Evolutionary conservation across 2,113 vertebrate species (phyloP).

Genomic region (Hyla sarda): DNA sequence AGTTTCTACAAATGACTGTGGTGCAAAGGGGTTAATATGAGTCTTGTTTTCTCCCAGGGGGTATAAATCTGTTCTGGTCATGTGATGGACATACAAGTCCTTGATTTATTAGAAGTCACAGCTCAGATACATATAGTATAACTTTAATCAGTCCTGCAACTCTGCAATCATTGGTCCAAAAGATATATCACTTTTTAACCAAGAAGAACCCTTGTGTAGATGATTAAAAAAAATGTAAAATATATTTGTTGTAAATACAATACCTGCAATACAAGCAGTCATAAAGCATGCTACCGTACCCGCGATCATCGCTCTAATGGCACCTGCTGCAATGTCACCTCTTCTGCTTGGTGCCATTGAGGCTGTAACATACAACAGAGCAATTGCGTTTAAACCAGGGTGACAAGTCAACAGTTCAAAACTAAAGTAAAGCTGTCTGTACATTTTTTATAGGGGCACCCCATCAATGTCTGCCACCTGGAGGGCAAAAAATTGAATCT

Average conservation of each 20-base stretch:
- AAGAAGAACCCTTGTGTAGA: background rate
- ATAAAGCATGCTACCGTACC: constrained; percentile 83
- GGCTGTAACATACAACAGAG: constrained; percentile 65
- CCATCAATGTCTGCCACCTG: background rate
- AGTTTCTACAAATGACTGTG: too few relatives aligned
- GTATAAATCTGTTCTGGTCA: background rate
- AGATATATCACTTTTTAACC: background rate
- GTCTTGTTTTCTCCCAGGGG: background rate
- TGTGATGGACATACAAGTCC: background rate
- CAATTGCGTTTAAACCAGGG: background rate
- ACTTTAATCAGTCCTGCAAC: background rate
- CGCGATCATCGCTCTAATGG: constrained; percentile 80
- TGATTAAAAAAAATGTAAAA: background rate
- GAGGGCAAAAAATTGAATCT: background rate
- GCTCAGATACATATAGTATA: background rate
- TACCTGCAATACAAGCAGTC: constrained; percentile 89
- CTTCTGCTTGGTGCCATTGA: constrained; percentile 79
- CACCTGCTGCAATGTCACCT: constrained; percentile 76
- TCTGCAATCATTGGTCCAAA: background rate
- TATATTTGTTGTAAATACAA: background rate
- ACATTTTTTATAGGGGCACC: background rate
- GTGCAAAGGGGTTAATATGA: background rate
- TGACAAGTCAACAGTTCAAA: background rate
- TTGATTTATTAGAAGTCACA: background rate
- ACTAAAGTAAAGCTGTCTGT: background rate